These are phyloP conservation scores for Neogobius melanostomus DNA, from an alignment of 2,113 vertebrate genomes.

Conservation along the genomic window DNA sequence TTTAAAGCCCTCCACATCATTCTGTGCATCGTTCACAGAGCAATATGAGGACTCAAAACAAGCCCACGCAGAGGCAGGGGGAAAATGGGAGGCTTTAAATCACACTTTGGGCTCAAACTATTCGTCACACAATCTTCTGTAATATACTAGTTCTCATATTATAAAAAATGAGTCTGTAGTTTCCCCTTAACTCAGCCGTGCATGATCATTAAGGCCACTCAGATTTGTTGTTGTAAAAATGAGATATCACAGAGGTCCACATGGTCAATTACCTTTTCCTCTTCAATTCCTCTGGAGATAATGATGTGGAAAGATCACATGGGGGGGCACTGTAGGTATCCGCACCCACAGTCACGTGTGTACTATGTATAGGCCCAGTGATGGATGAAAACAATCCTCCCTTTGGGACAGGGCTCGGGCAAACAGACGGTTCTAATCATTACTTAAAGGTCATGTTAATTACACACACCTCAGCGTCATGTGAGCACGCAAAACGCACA, in stretches of 20 bases:
- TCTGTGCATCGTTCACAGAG: no score
- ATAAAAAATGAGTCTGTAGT: not conserved
- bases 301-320: not conserved
- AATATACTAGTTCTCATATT: conserved; percentile 2
- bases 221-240: not conserved
- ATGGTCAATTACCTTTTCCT: not conserved
- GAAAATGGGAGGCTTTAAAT: no score
- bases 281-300: conserved; percentile 2
- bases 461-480: conserved; percentile 2
- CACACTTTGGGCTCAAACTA: no score
- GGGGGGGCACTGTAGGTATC: not conserved
- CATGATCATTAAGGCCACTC: not conserved
- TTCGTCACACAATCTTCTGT: not conserved
- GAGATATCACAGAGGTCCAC: not conserved
- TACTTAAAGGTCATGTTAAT: conserved; percentile 53
- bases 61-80: no score
- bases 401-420: conserved; percentile 22
- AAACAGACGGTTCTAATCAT: conserved; percentile 42
- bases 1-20: no score
- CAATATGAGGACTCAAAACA: no score
- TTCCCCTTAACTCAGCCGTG: conserved; percentile 1
- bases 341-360: not conserved
- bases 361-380: conserved; percentile 7
- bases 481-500: not conserved
- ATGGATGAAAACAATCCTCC: conserved; percentile 22